phyloP scores from a whole-genome alignment of 2,797 vertebrate species.

The Neosilurus hyrtlii region DNA sequence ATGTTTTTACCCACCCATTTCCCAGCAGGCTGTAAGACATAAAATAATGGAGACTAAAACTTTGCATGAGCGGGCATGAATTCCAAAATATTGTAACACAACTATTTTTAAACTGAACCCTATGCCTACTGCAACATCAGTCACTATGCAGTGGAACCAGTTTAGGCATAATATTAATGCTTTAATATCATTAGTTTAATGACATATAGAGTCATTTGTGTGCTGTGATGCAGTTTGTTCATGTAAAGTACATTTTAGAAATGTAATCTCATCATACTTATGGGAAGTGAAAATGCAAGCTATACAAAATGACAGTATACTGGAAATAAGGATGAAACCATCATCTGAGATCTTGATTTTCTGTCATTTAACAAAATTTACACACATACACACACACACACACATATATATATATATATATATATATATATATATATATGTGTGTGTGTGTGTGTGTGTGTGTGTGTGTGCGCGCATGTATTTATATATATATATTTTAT shows the following conservation, averaged over 20 bases:
- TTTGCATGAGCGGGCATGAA: background rate
- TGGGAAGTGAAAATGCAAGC: slow-evolving; percentile 11
- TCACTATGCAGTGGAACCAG: background rate
- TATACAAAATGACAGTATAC: background rate
- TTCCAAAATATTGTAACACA: background rate
- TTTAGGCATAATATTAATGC: background rate
- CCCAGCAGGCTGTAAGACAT: background rate
- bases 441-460: too few relatives aligned
- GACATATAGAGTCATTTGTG: background rate
- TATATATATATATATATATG: too few relatives aligned
- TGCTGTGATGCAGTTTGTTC: background rate
- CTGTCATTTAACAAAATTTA: background rate
- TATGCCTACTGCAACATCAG: background rate
- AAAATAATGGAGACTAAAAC: background rate
- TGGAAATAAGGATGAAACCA: slow-evolving; percentile 3
- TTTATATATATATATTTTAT: background rate
- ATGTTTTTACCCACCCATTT: background rate
- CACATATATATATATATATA: too few relatives aligned
- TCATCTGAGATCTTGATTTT: background rate
- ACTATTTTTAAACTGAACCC: background rate
- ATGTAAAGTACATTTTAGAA: background rate
- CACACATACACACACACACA: too few relatives aligned
- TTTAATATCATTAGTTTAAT: background rate
- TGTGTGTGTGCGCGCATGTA: too few relatives aligned
- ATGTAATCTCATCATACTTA: background rate